Conservation (phyloP, 2,113 vertebrate species). For the Barnardius zonarius region DNA sequence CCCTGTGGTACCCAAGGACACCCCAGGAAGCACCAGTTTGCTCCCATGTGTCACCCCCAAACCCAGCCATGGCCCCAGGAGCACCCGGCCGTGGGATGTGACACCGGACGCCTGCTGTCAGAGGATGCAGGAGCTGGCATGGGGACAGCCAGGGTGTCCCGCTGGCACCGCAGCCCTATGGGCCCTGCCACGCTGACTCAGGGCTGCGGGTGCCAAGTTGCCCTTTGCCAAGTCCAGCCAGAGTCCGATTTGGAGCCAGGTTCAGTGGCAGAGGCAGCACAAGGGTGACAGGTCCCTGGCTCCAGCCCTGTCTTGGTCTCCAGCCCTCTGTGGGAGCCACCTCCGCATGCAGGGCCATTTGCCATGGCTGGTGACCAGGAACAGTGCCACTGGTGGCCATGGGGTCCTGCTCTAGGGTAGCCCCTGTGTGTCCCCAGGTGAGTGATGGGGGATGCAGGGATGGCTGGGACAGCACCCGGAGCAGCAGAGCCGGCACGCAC, state of each 20-base stretch:
- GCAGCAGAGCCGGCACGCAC: fast-evolving
- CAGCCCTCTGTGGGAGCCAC: not conserved
- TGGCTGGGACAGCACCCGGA: not conserved
- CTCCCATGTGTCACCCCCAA: not conserved
- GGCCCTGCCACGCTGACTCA: not conserved
- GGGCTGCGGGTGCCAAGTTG: not conserved
- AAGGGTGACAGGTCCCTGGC: not conserved
- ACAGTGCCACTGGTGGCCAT: fast-evolving
- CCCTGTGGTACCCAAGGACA: not conserved
- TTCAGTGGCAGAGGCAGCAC: not conserved
- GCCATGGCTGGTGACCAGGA: fast-evolving
- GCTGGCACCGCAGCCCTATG: not conserved
- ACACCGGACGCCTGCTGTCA: not conserved
- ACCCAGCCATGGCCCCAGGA: fast-evolving
- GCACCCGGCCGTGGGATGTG: fast-evolving
- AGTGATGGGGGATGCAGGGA: not conserved
- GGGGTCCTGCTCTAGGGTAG: not conserved
- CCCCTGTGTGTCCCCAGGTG: not conserved
- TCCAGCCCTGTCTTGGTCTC: not conserved
- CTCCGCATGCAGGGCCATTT: fast-evolving
- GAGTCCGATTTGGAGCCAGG: not conserved
- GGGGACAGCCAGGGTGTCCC: constrained; percentile 7
- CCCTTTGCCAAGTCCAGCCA: not conserved
- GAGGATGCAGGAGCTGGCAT: not conserved
- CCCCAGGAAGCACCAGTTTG: fast-evolving